Evolutionary conservation across 2,797 vertebrate species (phyloP), one percentile per base, ranked within the genome.

Genomic region (Xerus rutilus): DNA sequence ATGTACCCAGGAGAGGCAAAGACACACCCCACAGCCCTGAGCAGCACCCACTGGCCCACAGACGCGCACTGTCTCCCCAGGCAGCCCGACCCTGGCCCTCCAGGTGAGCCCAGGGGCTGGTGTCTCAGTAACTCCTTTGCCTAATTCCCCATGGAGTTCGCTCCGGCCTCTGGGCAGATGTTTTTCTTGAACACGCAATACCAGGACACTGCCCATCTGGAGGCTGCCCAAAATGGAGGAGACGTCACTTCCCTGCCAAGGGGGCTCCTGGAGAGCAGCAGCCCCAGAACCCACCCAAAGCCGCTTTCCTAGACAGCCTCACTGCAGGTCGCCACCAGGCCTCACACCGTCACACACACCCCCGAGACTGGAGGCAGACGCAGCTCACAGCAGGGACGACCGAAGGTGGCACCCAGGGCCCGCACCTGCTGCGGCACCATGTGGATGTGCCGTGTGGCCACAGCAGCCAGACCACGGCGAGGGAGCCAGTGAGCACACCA

Each of bases 391-490:
- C 30, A 32, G 30, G 64, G 64, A 15, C 30, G 6, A 5, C 64
- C 2, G 62, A 28, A 12, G 62, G 62, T 0, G 28, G 11, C 25
- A 5, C 25, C 23, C 25, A 4, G 54, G 54, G 54, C 54, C 54
- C 2, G 52, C 15, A 14, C 52, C 23, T 7, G 30, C 7, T 12
- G 64, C 30, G 17, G 21, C 32, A 10, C 20, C 1, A 20, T 25
- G 52, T 23, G 12, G n/a, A 30, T 2, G 64, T 43, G 23, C 18
- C 15, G 10, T 4, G 18, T 32, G 47, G 32, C 62, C 30, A n/a
- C 21, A 39, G 59, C 10, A 0, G 3, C 45, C 3, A n/a, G 13
- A 18, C 23, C 2, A 4, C 0, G 6, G 6, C 2, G 25, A 12
- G 2, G 49, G 65, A 25, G 9, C 52, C 3, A 14, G 65, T 32